Conservation (phyloP, 1,140 invertebrate species). For the Polypedilum pembai region DNA sequence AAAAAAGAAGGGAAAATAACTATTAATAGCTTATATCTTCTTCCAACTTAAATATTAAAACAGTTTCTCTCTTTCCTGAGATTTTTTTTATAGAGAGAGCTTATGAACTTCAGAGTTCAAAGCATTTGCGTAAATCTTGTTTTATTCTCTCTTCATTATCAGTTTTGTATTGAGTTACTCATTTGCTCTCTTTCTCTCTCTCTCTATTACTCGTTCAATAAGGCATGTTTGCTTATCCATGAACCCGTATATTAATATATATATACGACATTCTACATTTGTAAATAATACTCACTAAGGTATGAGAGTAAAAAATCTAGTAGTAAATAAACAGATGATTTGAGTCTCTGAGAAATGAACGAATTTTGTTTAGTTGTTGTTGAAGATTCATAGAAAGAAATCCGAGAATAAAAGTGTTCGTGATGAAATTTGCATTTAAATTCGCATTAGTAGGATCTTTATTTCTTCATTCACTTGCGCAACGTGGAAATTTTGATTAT, state of each 20-base stretch:
- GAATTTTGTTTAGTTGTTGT: not conserved
- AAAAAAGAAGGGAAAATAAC: too few species aligned
- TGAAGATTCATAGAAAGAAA: not conserved
- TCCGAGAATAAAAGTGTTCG: not conserved
- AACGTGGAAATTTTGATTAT: not conserved
- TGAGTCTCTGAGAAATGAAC: not conserved
- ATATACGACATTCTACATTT: not conserved
- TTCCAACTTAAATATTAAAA: too few species aligned
- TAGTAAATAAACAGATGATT: not conserved
- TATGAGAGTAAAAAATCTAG: not conserved
- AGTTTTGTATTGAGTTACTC: too few species aligned
- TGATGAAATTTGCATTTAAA: conserved; percentile 1
- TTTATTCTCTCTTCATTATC: too few species aligned
- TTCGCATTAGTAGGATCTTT: not conserved
- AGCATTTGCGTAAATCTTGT: too few species aligned
- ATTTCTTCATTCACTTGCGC: not conserved
- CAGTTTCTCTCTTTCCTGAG: too few species aligned
- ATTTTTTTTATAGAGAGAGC: too few species aligned
- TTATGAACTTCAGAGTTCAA: too few species aligned
- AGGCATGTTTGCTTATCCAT: too few species aligned
- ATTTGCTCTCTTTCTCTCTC: too few species aligned
- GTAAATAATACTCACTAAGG: not conserved
- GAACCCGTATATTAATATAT: not conserved
- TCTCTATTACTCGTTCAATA: too few species aligned
- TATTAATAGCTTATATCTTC: too few species aligned